Evolutionary conservation across 1,140 invertebrate genomes (phyloP).

Genomic region (Oryctes rhinoceros): DNA sequence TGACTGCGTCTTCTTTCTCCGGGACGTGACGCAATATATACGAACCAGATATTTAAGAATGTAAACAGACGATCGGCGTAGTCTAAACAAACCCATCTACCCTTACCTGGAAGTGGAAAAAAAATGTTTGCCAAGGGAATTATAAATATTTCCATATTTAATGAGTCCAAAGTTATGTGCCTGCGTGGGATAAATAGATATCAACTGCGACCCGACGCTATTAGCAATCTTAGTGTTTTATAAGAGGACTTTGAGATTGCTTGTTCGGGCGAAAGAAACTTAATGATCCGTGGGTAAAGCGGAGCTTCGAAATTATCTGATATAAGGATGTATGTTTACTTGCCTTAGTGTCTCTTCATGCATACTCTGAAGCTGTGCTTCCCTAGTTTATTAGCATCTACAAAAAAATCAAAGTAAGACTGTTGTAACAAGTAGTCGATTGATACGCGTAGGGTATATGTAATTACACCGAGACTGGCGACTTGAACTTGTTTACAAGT

Average conservation of each 20-base stretch:
- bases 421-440: not conserved
- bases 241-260: slow-evolving; percentile 3
- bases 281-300: not conserved
- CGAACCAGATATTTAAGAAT: slow-evolving; percentile 41
- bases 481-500: not conserved
- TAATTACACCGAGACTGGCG: not conserved
- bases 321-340: not conserved
- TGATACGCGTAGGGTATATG: not conserved
- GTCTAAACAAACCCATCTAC: slow-evolving; percentile 49
- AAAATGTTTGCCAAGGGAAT: slow-evolving; percentile 46
- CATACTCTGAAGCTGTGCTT: too few species aligned
- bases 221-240: slow-evolving; percentile 19
- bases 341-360: too few species aligned
- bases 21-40: slow-evolving; percentile 26
- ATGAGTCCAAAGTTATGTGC: slow-evolving; percentile 43
- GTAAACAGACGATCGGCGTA: slow-evolving; percentile 45
- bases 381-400: too few species aligned
- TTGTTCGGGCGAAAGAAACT: not conserved
- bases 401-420: too few species aligned
- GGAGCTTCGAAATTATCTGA: not conserved
- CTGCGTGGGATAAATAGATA: slow-evolving; percentile 43
- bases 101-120: slow-evolving; percentile 38
- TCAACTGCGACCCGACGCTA: not conserved
- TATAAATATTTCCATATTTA: slow-evolving; percentile 50
- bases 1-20: not conserved